Conservation (phyloP, 1,140 invertebrate genomes). For the Drusus annulatus region DNA sequence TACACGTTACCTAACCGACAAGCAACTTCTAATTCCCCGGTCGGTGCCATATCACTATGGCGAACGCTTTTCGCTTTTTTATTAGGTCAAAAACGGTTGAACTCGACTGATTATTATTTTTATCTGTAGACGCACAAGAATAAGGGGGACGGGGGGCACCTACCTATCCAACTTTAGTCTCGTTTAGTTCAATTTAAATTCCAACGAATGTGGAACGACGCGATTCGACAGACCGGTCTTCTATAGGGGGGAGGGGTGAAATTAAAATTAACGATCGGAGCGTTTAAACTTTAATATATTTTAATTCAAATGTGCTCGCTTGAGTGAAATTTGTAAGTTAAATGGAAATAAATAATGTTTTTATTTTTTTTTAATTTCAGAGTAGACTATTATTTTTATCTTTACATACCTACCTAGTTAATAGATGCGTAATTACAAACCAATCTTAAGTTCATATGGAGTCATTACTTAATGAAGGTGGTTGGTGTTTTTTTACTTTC, state of each 20-base stretch:
- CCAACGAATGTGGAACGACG: slow-evolving; percentile 23
- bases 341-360: no score
- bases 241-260: slow-evolving; percentile 3
- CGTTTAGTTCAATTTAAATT: slow-evolving; percentile 41
- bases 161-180: slow-evolving; percentile 3
- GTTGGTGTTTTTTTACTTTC: no score
- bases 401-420: no score
- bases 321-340: no score
- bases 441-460: no score
- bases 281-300: not conserved
- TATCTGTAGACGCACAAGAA: not conserved
- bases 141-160: not conserved
- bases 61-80: slow-evolving; percentile 50
- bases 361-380: no score
- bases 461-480: no score
- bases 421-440: no score
- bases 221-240: slow-evolving; percentile 16
- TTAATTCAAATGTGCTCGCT: no score
- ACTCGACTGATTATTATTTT: slow-evolving; percentile 18
- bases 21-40: no score
- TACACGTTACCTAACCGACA: slow-evolving; percentile 49
- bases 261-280: slow-evolving; percentile 34
- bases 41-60: slow-evolving; percentile 5
- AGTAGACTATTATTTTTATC: no score
- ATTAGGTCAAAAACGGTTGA: slow-evolving; percentile 46